Conservation (phyloP, 2,797 vertebrate species). For the Gymnocypris eckloni region DNA sequence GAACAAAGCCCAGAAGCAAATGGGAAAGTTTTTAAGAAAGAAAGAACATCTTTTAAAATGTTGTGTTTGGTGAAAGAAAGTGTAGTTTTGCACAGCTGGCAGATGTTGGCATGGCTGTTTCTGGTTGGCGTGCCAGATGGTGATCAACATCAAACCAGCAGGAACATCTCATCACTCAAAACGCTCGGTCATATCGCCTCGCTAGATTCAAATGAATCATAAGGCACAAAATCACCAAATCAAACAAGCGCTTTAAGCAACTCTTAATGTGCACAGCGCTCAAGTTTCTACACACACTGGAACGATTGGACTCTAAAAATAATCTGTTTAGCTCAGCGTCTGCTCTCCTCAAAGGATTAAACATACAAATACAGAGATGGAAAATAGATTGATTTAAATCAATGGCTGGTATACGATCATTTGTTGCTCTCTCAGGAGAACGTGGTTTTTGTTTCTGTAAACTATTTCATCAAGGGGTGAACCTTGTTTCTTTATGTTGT, state of each 20-base stretch:
- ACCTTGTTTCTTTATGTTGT: slow-evolving; percentile 48
- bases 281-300: slow-evolving; percentile 35
- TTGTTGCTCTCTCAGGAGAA: slow-evolving; percentile 52
- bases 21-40: neutral
- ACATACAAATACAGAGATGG: slow-evolving; percentile 55
- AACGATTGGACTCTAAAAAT: slow-evolving; percentile 53
- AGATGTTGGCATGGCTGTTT: slow-evolving; percentile 1
- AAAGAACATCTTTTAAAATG: neutral
- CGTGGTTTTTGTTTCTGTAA: slow-evolving; percentile 47
- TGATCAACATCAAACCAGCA: slow-evolving; percentile 33
- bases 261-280: slow-evolving; percentile 42
- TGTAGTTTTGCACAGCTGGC: slow-evolving; percentile 6
- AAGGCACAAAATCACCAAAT: slow-evolving; percentile 49
- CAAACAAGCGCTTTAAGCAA: slow-evolving; percentile 37
- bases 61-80: neutral
- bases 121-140: slow-evolving; percentile 31
- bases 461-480: slow-evolving; percentile 50
- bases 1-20: slow-evolving; percentile 23
- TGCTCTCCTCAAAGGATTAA: slow-evolving; percentile 53
- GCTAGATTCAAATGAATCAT: slow-evolving; percentile 51
- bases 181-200: slow-evolving; percentile 22
- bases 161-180: slow-evolving; percentile 37
- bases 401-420: slow-evolving; percentile 46
- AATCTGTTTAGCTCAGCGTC: slow-evolving; percentile 49
- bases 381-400: slow-evolving; percentile 59